A percentile compares a stretch with the other conserved stretches of the same genome.
These are phyloP conservation scores for Porites australiensis DNA, from an alignment of 64 coral and sea anemone species.

Conservation along the genomic window DNA sequence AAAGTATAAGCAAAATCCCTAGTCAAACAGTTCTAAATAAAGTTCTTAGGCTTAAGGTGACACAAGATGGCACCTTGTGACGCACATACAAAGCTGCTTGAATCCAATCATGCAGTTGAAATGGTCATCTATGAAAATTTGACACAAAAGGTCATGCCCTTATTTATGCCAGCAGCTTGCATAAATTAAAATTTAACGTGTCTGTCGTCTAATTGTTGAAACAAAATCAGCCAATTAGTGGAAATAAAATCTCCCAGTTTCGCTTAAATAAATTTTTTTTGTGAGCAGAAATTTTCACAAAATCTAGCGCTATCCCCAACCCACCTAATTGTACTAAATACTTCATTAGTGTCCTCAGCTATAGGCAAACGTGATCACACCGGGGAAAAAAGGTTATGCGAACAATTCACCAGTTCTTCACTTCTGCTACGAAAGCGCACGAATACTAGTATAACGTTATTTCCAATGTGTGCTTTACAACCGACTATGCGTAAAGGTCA, in stretches of 20 bases:
- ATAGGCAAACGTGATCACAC: neutral
- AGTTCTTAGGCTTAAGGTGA: too few species aligned
- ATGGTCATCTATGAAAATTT: neutral
- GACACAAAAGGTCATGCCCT: neutral
- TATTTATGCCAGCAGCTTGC: neutral
- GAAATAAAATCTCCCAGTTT: neutral
- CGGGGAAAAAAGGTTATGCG: neutral
- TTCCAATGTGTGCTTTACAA: neutral
- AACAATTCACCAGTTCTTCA: neutral
- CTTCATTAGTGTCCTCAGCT: conserved; percentile 1
- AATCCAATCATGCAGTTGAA: neutral
- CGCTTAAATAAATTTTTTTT: neutral
- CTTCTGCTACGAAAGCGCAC: neutral
- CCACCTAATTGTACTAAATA: neutral
- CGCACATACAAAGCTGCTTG: neutral
- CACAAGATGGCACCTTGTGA: too few species aligned
- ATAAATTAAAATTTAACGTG: neutral
- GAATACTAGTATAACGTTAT: neutral
- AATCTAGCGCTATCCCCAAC: neutral
- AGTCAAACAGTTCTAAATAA: too few species aligned
- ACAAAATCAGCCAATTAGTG: neutral
- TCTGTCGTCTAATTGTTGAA: neutral
- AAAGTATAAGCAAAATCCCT: too few species aligned
- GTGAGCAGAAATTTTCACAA: neutral
- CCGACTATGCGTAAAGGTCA: neutral